Evolutionary conservation across 2,888 invertebrate genomes (phyloP).

Genomic region (Eugnorisma glareosa): DNA sequence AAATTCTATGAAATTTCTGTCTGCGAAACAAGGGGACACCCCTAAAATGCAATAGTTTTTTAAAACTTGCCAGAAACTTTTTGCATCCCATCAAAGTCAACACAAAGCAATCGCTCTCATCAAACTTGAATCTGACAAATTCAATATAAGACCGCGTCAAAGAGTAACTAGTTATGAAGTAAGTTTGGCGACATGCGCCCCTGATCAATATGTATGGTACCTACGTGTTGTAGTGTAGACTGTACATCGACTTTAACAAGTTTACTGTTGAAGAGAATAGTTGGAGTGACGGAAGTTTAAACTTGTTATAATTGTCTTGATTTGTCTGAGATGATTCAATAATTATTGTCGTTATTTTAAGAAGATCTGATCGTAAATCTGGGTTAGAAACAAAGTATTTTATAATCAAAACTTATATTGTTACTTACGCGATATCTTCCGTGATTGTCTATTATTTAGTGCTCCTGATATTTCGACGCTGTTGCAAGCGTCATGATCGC

Average conservation of each 20-base stretch:
- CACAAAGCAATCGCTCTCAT: slow-evolving; percentile 61
- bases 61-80: slow-evolving; percentile 30
- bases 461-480: too few relatives aligned
- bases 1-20: too few relatives aligned
- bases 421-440: too few relatives aligned
- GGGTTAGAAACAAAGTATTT: too few relatives aligned
- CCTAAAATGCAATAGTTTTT: too few relatives aligned
- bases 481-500: too few relatives aligned
- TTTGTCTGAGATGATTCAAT: neutral
- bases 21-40: too few relatives aligned
- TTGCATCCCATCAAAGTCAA: slow-evolving; percentile 35
- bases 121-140: slow-evolving; percentile 62
- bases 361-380: neutral
- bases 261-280: slow-evolving; percentile 4
- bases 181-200: slow-evolving; percentile 53
- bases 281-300: neutral
- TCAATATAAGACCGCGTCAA: slow-evolving; percentile 59
- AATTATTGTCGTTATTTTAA: neutral
- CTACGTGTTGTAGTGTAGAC: slow-evolving; percentile 14
- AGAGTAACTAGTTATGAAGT: slow-evolving; percentile 54
- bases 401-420: too few relatives aligned
- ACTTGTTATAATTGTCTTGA: slow-evolving; percentile 3
- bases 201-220: slow-evolving; percentile 49
- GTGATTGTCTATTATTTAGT: too few relatives aligned
- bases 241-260: slow-evolving; percentile 15